A percentile compares a stretch with the other conserved stretches of the same genome.
phyloP scores from a whole-genome alignment of 2,113 vertebrate genomes.

The Hippocampus comes region DNA sequence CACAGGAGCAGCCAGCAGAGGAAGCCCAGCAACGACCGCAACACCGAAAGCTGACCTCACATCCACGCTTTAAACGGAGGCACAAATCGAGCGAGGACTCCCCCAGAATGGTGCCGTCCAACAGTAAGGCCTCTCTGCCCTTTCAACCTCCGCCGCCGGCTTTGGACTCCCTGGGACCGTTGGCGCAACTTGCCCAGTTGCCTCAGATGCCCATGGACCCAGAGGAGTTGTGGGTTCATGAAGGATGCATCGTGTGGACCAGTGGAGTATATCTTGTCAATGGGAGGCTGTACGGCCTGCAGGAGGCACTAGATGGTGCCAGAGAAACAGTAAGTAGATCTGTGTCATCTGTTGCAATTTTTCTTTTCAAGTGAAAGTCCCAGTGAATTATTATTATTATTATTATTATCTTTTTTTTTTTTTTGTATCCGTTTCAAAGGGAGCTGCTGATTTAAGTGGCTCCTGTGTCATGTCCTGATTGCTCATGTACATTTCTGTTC shows the following conservation, averaged over 20 bases:
- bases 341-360: background rate
- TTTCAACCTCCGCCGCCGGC: slow-evolving; percentile 81
- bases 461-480: background rate
- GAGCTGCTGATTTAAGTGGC: background rate
- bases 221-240: slow-evolving; percentile 98
- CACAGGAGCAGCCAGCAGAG: slow-evolving; percentile 61
- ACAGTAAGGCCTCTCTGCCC: slow-evolving; percentile 80
- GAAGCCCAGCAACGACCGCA: slow-evolving; percentile 78
- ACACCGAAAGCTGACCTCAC: slow-evolving; percentile 86
- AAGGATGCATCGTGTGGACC: slow-evolving; percentile 96
- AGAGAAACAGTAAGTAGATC: slow-evolving; percentile 89
- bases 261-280: slow-evolving; percentile 97
- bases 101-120: slow-evolving; percentile 83
- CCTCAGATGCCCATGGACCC: slow-evolving; percentile 98
- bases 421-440: background rate
- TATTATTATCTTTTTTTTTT: too few relatives aligned
- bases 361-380: background rate
- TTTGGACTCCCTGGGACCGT: slow-evolving; percentile 82
- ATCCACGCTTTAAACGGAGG: slow-evolving; percentile 91
- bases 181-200: slow-evolving; percentile 91
- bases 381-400: too few relatives aligned
- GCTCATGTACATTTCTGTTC: background rate
- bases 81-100: slow-evolving; percentile 92
- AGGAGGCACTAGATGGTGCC: slow-evolving; percentile 96
- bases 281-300: slow-evolving; percentile 93